These are phyloP conservation scores for Pomacea maculata DNA, from an alignment of 1,140 invertebrate genomes.

Conservation along the genomic window DNA sequence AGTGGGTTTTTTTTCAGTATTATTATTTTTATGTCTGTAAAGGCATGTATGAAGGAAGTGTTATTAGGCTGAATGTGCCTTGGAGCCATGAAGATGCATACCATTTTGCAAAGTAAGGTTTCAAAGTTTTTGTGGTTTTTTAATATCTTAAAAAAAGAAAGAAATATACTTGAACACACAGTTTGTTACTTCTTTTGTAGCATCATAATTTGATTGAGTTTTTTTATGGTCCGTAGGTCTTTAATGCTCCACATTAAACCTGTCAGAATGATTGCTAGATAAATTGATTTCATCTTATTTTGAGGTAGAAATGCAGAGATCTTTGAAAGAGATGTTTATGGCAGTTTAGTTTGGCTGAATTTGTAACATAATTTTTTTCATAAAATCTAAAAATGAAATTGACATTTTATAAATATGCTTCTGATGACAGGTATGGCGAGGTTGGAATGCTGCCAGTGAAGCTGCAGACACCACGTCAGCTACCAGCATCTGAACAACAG, in stretches of 20 bases:
- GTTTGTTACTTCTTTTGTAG: no score
- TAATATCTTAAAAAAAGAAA: background rate
- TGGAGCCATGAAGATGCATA: conserved; percentile 54
- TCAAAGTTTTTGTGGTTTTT: background rate
- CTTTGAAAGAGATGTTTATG: no score
- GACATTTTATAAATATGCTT: background rate
- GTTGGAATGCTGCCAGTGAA: conserved; percentile 50
- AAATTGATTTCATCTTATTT: no score
- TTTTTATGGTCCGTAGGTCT: no score
- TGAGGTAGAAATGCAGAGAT: no score
- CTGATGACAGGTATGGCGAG: conserved; percentile 44
- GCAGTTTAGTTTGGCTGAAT: background rate
- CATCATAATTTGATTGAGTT: no score
- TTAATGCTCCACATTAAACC: no score
- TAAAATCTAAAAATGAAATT: background rate
- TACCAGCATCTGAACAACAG: conserved; percentile 21
- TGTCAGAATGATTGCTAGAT: no score
- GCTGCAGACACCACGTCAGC: conserved; percentile 41
- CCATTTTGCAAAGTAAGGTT: conserved; percentile 42
- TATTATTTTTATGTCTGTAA: conserved; percentile 4
- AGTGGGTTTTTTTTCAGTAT: background rate
- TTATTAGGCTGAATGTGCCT: conserved; percentile 51
- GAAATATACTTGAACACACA: no score
- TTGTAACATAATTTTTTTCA: background rate
- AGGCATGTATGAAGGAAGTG: conserved; percentile 49